A percentile compares a stretch with the other conserved stretches of the same genome.
Evolutionary conservation across 2,113 vertebrate species (phyloP).

Genomic region (Panthera uncia): DNA sequence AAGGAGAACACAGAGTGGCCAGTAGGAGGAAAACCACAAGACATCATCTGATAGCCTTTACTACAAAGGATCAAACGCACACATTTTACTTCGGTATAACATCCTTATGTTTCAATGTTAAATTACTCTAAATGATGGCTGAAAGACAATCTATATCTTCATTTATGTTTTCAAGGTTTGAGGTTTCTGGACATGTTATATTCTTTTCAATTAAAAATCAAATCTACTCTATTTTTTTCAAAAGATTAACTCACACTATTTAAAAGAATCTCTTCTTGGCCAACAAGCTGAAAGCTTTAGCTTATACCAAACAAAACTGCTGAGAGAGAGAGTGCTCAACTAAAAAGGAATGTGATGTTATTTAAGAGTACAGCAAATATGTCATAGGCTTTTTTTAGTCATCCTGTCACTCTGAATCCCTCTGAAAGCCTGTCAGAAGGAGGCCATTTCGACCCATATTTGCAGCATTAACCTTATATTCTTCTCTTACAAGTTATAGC

Average conservation of each 20-base stretch:
- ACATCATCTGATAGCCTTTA: neutral
- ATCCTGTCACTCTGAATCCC: neutral
- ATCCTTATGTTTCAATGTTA: neutral
- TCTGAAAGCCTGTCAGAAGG: neutral
- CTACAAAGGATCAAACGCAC: neutral
- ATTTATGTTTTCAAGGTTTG: neutral
- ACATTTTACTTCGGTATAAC: neutral
- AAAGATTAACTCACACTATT: neutral
- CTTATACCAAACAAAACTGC: constrained; percentile 15
- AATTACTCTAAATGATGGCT: neutral
- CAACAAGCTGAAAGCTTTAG: constrained; percentile 3
- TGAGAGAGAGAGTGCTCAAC: neutral
- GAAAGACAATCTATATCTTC: neutral
- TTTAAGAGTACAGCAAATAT: constrained; percentile 24
- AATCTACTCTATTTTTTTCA: constrained; percentile 17
- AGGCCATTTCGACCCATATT: neutral
- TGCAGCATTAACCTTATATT: neutral
- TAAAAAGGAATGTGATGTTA: constrained; percentile 39
- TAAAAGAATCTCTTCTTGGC: constrained; percentile 24
- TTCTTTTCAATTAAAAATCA: constrained; percentile 32
- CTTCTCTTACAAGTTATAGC: neutral
- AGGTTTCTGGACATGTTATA: constrained; percentile 19
- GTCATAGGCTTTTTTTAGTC: neutral
- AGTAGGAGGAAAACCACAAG: neutral
- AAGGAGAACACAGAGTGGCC: neutral